Evolutionary conservation across 2,888 invertebrate species (phyloP), one percentile per base, ranked within the genome.

Genomic region (Diadegma fenestrale): DNA sequence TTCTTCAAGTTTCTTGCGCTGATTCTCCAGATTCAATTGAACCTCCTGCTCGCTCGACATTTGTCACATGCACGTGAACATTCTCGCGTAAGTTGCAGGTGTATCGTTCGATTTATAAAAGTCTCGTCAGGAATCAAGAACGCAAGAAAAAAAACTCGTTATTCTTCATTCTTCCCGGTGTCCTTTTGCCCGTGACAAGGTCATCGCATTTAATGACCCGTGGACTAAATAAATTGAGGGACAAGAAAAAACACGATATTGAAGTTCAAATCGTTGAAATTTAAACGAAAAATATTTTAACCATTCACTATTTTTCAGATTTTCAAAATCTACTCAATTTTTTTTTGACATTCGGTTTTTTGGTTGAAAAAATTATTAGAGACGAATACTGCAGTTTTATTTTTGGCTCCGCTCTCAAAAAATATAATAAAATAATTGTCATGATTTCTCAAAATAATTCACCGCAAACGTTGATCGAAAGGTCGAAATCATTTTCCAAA

Each of bases 151-250:
- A 66, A 43, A 72, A 51, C 79, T 71, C 48, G 79, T 80, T 43
- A 51, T 66, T 72, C 80, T 22, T 83, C 85, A 76, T 80, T 72
- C 82, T 80, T 77, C 72, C 72, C 26, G 37, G 19, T 66, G 71
- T 41, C 51, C 63, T 26, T 30, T 43, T 4, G 8, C n/a, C 45
- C 19, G 17, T 30, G 43, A 51, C 71, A 64, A 72, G 71, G 63
- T 80, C 63, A 72, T 61, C 48, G 45, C 45, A 51, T 37, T 80
- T 26, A 33, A 58, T 58, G 58, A 58, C 26, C 58, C 26, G 6
- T 14, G 58, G 26, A 58, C 58, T 14, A 26, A 58, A 58, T 58
- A 12, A 14, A 58, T 22, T 4, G 58, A 26, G 26, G 26, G 10
- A 45, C 17, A 26, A 26, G 22, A 41, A 66, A 5, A 68, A 22